These are phyloP conservation scores for Eretmochelys imbricata DNA, from an alignment of 2,113 vertebrate genomes.

Conservation along the genomic window DNA sequence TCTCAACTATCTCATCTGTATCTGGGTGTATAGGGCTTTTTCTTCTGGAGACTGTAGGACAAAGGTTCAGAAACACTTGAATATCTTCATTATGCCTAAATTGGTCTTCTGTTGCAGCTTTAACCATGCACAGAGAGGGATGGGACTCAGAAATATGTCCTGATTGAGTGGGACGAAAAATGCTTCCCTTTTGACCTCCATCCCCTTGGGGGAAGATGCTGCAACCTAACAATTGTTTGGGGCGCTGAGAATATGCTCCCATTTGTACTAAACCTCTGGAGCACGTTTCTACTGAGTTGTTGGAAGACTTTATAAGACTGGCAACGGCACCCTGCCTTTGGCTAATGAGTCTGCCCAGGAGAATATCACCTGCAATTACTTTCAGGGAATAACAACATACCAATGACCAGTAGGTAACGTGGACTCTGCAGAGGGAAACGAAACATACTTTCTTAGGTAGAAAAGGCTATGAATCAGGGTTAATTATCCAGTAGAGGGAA, in stretches of 20 bases:
- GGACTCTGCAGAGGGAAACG: constrained; percentile 61
- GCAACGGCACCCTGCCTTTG: constrained; percentile 63
- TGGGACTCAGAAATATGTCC: constrained; percentile 35
- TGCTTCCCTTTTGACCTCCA: not conserved
- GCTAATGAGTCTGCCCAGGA: constrained; percentile 65
- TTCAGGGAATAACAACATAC: constrained; percentile 70
- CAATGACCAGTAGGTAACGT: constrained; percentile 44
- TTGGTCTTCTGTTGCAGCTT: not conserved
- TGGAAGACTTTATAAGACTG: constrained; percentile 60
- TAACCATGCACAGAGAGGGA: not conserved
- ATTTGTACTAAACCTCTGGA: constrained; percentile 42
- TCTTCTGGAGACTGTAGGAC: not conserved
- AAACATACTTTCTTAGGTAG: constrained; percentile 68
- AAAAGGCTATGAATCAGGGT: constrained; percentile 70
- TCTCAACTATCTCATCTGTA: not conserved
- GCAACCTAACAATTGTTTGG: constrained; percentile 4
- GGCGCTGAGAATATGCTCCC: not conserved
- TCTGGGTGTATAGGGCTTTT: not conserved
- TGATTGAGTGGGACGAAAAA: not conserved
- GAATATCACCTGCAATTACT: constrained; percentile 76
- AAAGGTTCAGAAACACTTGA: not conserved
- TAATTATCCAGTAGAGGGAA: constrained; percentile 71
- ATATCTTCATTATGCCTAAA: not conserved
- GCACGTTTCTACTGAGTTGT: constrained; percentile 66
- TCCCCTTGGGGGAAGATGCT: constrained; percentile 10